Percentiles rank a stretch among this genome's conserved stretches.
These are phyloP conservation scores for Mormyrus lacerda DNA, from an alignment of 2,113 vertebrate genomes.

Conservation along the genomic window DNA sequence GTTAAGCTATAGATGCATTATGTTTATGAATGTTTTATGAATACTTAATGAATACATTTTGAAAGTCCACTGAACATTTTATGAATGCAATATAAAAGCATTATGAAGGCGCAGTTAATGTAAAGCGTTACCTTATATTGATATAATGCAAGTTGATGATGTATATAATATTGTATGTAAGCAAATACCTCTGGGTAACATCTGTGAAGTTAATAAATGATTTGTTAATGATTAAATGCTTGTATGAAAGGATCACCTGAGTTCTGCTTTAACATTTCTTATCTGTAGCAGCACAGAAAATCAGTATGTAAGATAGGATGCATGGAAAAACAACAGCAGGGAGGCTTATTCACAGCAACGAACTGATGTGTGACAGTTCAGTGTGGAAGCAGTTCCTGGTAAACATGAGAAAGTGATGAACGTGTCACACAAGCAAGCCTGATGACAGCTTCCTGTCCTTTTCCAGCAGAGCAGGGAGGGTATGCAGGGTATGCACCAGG, in stretches of 20 bases:
- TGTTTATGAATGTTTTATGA: no score
- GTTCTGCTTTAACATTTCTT: not conserved
- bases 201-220: not conserved
- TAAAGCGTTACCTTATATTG: not conserved
- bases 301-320: not conserved
- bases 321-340: not conserved
- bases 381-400: not conserved
- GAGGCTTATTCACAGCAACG: not conserved
- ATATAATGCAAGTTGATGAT: not conserved
- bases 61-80: no score
- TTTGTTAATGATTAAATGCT: not conserved
- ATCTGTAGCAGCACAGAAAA: not conserved
- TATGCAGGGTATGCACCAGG: conserved; percentile 20
- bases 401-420: not conserved
- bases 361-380: not conserved
- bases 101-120: no score
- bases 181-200: not conserved
- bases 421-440: not conserved
- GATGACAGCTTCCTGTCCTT: conserved; percentile 25
- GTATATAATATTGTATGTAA: not conserved
- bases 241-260: not conserved
- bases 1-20: no score
- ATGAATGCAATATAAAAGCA: no score
- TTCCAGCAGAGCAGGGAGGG: not conserved
- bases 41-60: no score